Percentiles rank a stretch among this genome's conserved stretches.
Evolutionary conservation across 2,797 vertebrate species (phyloP).

Genomic region (Acanthiza pusilla): DNA sequence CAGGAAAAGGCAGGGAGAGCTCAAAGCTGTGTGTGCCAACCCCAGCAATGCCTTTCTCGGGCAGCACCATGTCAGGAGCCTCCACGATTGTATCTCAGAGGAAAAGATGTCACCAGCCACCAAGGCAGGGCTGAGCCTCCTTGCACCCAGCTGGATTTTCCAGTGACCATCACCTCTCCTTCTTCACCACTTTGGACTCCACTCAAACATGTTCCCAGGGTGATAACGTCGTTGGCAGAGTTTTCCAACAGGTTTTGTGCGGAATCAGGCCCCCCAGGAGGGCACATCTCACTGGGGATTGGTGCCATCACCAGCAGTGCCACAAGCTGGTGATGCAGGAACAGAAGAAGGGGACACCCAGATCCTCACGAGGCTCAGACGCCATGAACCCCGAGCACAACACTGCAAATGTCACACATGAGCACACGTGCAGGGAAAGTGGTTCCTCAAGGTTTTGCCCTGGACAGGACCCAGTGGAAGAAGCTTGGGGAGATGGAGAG

Average conservation of each 20-base stretch:
- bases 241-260: not conserved
- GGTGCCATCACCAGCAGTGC: not conserved
- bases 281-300: not conserved
- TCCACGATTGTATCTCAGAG: not conserved
- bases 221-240: not conserved
- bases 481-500: not conserved
- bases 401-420: accelerated
- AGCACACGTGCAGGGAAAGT: accelerated
- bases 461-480: not conserved
- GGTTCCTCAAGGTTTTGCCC: not conserved
- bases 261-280: not conserved
- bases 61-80: not conserved
- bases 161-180: not conserved
- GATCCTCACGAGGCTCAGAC: accelerated
- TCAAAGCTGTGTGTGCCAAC: not conserved
- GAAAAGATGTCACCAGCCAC: not conserved
- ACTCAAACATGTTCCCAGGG: not conserved
- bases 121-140: not conserved
- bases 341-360: not conserved
- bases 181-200: not conserved
- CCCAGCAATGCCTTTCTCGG: not conserved
- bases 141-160: not conserved
- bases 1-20: accelerated
- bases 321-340: not conserved
- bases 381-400: accelerated